Base-by-base conservation (phyloP, 2,888 invertebrate species). In the Lycophotia porphyrea region DNA sequence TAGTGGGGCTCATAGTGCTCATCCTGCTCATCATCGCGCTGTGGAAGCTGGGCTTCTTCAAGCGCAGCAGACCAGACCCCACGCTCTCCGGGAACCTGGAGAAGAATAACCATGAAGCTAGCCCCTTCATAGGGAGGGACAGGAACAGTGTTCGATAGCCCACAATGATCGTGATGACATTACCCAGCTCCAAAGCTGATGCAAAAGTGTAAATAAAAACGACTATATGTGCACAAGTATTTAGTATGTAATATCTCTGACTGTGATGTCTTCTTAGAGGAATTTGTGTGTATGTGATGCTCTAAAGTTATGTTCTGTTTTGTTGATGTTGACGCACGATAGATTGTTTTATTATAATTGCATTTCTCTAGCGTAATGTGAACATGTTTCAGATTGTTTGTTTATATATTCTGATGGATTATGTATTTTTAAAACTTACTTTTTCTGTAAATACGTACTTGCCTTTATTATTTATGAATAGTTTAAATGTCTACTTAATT, bases 1-100 rank as follows among this genome's bases (percentile, higher is more conserved):
- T 98, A 76, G 98, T 98, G 2, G 99, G 99, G 18, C 96, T 99
- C 52, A 91, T 99, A 84, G 96, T 99, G 34, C 96, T 99, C 52
- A 97, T 98, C 55, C 92, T 99, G 5, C 97, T 99, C 70, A 98
- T 98, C 63, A 97, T 98, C 69, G 97, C 98, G 36, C 96, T 99
- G 78, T 99, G 98, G 98, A 99, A 98, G 96, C 97, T 98, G 72
- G 99, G 99, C 71, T 99, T 99, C 97, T 99, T 99, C 95, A 98
- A 98, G 91, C 96, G 98, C 90, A 97, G 98, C 91, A 97, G 98
- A 84, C 98, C 98, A 9, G 98, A 98, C 93, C 98, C 98, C 1
- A 98, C 98, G 27, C 93, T 98, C 8, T 98, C 98, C 36, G 98
- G 98, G 0, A 98, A 98, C 93, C 93, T 98, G 39, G 98, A 98